Conservation (phyloP, 2,888 invertebrate species). For the Melanotus villosus region DNA sequence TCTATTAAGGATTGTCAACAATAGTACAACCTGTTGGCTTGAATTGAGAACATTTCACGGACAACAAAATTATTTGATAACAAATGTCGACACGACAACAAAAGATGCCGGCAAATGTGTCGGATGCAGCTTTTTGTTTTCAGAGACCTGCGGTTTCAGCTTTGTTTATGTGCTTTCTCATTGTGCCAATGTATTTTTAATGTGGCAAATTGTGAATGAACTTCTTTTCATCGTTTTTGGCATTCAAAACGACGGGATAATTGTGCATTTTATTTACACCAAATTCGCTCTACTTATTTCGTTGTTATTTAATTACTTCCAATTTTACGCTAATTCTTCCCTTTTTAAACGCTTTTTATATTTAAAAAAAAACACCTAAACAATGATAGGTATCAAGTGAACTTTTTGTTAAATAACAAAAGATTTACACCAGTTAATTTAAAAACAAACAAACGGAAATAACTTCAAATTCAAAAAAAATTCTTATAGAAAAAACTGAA, state of each 20-base stretch:
- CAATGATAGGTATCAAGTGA: no score
- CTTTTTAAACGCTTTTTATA: no score
- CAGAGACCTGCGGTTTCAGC: slow-evolving; percentile 58
- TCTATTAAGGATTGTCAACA: slow-evolving; percentile 68
- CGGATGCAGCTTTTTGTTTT: slow-evolving; percentile 61
- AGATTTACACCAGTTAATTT: no score
- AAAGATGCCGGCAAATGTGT: slow-evolving; percentile 62
- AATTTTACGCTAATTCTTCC: no score
- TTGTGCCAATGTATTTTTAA: slow-evolving; percentile 60
- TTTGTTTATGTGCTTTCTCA: slow-evolving; percentile 57
- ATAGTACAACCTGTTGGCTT: slow-evolving; percentile 68
- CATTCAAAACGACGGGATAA: slow-evolving; percentile 24
- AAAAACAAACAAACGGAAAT: no score
- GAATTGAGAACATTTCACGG: slow-evolving; percentile 66
- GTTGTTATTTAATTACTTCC: neutral
- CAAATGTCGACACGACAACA: slow-evolving; percentile 64
- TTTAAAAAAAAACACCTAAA: no score
- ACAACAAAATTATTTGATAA: slow-evolving; percentile 68
- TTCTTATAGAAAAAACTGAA: no score
- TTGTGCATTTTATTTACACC: slow-evolving; percentile 6
- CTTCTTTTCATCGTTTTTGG: slow-evolving; percentile 42
- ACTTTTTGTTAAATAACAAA: no score
- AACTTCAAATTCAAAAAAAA: no score
- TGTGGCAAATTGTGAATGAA: slow-evolving; percentile 60
- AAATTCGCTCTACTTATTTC: neutral